Percentiles rank a stretch among this genome's conserved stretches.
phyloP scores from a whole-genome alignment of 30 jellyfish, hydroid and myxozoan species.

The Rhopilema esculentum region DNA sequence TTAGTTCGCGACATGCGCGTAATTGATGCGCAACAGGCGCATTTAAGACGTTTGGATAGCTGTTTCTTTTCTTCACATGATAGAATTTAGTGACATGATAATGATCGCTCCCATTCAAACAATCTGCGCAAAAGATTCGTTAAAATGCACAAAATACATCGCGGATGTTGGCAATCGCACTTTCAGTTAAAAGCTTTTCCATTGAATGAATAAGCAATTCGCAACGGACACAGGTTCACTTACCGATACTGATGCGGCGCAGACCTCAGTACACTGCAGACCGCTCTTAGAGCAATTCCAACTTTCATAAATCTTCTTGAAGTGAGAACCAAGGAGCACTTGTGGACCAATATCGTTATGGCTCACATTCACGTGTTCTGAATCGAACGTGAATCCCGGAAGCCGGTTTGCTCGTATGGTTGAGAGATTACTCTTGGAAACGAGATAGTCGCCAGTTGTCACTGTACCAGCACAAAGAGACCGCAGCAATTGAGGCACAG shows the following conservation, averaged over 20 bases:
- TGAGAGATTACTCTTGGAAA: constrained; percentile 53
- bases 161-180: no score
- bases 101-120: no score
- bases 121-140: no score
- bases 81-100: no score
- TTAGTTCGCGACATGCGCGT: no score
- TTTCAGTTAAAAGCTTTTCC: no score
- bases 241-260: constrained; percentile 56
- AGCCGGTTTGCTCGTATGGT: constrained; percentile 61
- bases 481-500: constrained; percentile 56
- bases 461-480: constrained; percentile 58
- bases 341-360: constrained; percentile 13
- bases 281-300: constrained; percentile 70
- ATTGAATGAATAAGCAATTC: no score
- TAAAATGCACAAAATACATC: no score
- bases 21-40: no score
- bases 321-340: constrained; percentile 32
- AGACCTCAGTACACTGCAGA: constrained; percentile 61
- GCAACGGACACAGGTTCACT: no score
- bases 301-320: constrained; percentile 36
- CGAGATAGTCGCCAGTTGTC: constrained; percentile 14
- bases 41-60: no score
- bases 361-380: constrained; percentile 20
- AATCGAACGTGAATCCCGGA: constrained; percentile 38
- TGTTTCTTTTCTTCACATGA: no score